Conservation (phyloP, 2,797 vertebrate species). For the Pangasius larnaudii region DNA sequence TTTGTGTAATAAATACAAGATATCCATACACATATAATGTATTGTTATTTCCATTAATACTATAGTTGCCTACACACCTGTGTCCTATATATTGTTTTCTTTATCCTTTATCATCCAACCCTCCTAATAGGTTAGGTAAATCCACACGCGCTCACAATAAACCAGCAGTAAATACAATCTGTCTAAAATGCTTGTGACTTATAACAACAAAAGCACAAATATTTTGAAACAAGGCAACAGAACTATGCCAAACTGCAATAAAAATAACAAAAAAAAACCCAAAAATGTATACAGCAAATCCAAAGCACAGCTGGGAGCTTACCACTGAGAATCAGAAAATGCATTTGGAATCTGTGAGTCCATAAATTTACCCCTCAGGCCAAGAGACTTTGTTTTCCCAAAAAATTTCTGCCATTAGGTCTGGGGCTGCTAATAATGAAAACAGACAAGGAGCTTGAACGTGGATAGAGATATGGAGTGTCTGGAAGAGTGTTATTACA, state of each 20-base stretch:
- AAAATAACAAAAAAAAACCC: constrained; percentile 56
- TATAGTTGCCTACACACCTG: neutral
- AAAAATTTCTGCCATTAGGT: neutral
- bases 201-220: constrained; percentile 1
- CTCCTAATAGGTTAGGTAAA: neutral
- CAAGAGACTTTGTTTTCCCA: neutral
- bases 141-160: neutral
- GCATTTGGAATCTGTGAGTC: constrained; percentile 56
- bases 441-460: neutral
- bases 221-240: constrained; percentile 14
- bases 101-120: neutral
- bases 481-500: neutral
- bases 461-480: neutral
- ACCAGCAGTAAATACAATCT: constrained; percentile 9
- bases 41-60: neutral
- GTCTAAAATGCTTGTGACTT: neutral
- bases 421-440: neutral
- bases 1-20: neutral
- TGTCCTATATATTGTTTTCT: neutral
- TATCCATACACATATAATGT: neutral
- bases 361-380: constrained; percentile 51
- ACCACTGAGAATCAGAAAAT: constrained; percentile 50
- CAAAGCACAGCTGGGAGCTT: constrained; percentile 43
- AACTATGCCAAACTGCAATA: constrained; percentile 33
- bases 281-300: constrained; percentile 13